Conservation (phyloP, 2,888 invertebrate genomes). For the Orthosia gothica region DNA sequence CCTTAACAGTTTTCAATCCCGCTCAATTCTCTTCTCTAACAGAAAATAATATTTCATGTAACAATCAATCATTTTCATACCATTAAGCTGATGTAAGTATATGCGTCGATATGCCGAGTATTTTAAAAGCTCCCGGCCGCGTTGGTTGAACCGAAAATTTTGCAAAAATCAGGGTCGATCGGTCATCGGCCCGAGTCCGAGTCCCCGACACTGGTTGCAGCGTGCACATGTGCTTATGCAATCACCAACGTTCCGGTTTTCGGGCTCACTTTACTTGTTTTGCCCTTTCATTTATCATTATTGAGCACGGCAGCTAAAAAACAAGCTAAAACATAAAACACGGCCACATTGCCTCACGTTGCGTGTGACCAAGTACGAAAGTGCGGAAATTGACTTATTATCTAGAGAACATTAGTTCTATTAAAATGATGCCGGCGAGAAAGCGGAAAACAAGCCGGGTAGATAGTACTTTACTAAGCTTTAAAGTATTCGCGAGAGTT, state of each 20-base stretch:
- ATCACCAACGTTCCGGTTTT: slow-evolving; percentile 81
- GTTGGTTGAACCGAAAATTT: slow-evolving; percentile 66
- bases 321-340: slow-evolving; percentile 52
- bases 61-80: slow-evolving; percentile 46
- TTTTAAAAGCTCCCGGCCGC: slow-evolving; percentile 24
- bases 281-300: slow-evolving; percentile 75
- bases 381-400: slow-evolving; percentile 55
- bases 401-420: slow-evolving; percentile 49
- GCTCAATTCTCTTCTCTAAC: background rate
- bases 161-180: slow-evolving; percentile 79
- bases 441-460: slow-evolving; percentile 1
- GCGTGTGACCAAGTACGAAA: slow-evolving; percentile 55
- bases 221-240: slow-evolving; percentile 83
- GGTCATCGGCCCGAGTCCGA: slow-evolving; percentile 79
- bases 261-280: slow-evolving; percentile 67
- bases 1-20: slow-evolving; percentile 8
- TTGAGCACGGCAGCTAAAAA: slow-evolving; percentile 68
- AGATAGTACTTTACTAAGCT: background rate
- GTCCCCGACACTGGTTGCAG: slow-evolving; percentile 78
- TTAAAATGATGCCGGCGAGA: slow-evolving; percentile 37
- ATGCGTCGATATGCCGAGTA: slow-evolving; percentile 12
- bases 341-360: slow-evolving; percentile 34
- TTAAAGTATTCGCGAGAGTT: slow-evolving; percentile 15
- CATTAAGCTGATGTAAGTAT: slow-evolving; percentile 22
- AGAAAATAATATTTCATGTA: slow-evolving; percentile 31